A percentile compares a stretch with the other conserved stretches of the same genome.
Conservation (phyloP, 2,797 vertebrate genomes). For the Phrynocephalus forsythii region DNA sequence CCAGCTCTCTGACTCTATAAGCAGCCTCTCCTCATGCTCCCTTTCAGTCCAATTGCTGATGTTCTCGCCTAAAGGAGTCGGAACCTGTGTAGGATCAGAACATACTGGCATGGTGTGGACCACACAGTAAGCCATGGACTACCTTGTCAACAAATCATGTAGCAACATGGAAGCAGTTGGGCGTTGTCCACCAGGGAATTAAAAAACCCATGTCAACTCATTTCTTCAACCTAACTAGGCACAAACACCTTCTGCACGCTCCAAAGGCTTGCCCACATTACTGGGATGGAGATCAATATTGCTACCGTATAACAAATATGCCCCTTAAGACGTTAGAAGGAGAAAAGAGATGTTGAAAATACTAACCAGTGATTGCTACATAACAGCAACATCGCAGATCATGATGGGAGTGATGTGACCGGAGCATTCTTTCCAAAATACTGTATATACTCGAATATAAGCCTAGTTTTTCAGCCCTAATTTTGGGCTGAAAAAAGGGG, state of each 20-base stretch:
- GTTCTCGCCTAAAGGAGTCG: not conserved
- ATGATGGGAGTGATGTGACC: not conserved
- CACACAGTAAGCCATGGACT: no score
- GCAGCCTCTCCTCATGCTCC: no score
- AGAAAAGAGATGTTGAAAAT: not conserved
- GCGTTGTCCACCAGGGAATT: no score
- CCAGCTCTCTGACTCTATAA: no score
- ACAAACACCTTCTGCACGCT: not conserved
- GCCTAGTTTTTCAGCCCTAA: no score
- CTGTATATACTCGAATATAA: no score
- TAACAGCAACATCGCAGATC: not conserved
- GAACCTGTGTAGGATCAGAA: not conserved
- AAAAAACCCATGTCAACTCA: not conserved
- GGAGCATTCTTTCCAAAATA: not conserved
- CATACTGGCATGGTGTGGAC: no score
- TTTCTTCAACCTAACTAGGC: not conserved
- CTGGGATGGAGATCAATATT: not conserved
- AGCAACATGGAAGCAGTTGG: no score
- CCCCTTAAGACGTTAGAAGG: not conserved
- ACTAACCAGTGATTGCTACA: not conserved
- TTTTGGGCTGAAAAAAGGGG: no score
- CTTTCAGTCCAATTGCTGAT: not conserved
- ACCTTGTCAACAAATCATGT: no score
- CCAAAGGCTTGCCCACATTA: not conserved
- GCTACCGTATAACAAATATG: not conserved